Evolutionary conservation across 2,113 vertebrate genomes (phyloP).

Genomic region (Cyanoramphus novaezelandiae): DNA sequence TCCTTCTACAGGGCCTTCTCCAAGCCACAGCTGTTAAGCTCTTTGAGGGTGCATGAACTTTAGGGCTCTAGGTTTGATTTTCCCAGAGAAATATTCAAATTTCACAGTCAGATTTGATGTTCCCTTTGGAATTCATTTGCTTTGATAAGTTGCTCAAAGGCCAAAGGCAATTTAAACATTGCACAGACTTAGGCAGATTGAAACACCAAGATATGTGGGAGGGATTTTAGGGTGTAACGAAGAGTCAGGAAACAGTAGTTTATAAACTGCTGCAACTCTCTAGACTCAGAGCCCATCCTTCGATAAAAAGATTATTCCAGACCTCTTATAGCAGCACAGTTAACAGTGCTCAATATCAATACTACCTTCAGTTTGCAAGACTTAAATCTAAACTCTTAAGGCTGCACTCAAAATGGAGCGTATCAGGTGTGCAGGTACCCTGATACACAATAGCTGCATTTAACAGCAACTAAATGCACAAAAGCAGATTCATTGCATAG

Average conservation of each 20-base stretch:
- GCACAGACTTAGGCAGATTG: not conserved
- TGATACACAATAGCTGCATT: not conserved
- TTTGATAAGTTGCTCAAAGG: not conserved
- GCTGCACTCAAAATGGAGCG: not conserved
- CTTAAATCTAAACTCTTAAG: not conserved
- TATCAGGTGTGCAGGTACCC: accelerated
- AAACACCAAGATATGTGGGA: not conserved
- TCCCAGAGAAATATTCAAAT: not conserved
- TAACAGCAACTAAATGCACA: not conserved
- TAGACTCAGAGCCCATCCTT: not conserved
- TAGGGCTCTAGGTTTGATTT: not conserved
- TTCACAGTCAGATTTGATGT: not conserved
- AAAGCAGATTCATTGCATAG: not conserved
- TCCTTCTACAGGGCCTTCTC: not conserved
- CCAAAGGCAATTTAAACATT: not conserved
- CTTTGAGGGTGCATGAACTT: not conserved
- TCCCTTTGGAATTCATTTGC: not conserved
- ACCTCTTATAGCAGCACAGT: not conserved
- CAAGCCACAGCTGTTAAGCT: not conserved
- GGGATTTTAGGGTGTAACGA: not conserved
- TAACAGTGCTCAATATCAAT: not conserved
- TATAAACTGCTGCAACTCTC: not conserved
- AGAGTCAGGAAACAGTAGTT: not conserved
- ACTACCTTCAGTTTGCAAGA: not conserved
- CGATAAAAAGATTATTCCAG: not conserved